Base-by-base conservation (phyloP, 2,888 invertebrate genomes). In the Sinotaia quadrata region DNA sequence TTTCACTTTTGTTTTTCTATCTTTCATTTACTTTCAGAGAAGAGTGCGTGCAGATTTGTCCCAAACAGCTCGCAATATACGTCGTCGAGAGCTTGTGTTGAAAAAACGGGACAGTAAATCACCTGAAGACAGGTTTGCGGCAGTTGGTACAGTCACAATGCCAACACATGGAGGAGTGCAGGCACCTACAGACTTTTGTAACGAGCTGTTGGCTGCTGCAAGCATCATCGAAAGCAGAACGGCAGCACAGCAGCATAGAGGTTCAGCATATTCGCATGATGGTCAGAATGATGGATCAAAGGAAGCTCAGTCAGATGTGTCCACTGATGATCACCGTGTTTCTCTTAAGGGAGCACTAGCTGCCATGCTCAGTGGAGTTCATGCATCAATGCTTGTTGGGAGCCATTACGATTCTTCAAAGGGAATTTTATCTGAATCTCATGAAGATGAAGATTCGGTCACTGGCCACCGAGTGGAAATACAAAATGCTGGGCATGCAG, bases 181-280 rank as follows among this genome's bases (percentile, higher is more conserved):
- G 18, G 21, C 33, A 21, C 24, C 56, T 21, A 61, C 66, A 27
- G 67, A 71, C 57, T 71, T 71, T 36, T 71, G 70, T 54, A 73
- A 73, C 58, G 73, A 73, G 62, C 68, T 73, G 8, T 51, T 73
- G 47, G 66, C 73, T n/a, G 73, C 73, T 21, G 73, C 73, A 37
- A 73, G 71, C 59, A 68, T 73, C 36, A 73, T 73, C 47, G 73
- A 73, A 34, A 73, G 73, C 24, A 21, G 65, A 27, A 51, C 36
- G 7, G 54, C 41, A 15, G 54, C 63, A 2, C 4, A 21, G 33
- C 8, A 49, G 36, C 63, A 63, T 3, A 21, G 27, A 4, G 65
- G 56, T 18, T 8, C 24, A 24, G 21, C 47, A 15, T n/a, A 47
- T 7, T 18, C 18, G 18, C 8, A 18, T 24, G 47, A 47, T 12